Percentiles rank a stretch among this genome's conserved stretches.
phyloP scores from a whole-genome alignment of 2,797 vertebrate species.

The Decapterus maruadsi region DNA sequence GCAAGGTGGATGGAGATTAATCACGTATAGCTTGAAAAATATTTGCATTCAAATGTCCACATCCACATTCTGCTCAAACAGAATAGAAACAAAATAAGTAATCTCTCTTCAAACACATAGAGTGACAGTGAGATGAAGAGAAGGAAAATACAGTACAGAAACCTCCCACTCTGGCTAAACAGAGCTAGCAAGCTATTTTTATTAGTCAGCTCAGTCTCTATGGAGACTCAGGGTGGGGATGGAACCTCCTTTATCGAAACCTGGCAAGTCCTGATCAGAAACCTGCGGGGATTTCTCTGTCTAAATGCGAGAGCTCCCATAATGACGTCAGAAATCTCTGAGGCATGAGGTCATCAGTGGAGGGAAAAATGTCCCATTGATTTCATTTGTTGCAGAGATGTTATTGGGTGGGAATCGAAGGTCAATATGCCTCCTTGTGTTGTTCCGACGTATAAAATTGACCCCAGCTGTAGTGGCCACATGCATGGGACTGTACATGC shows the following conservation, averaged over 20 bases:
- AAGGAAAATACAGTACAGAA: slow-evolving; percentile 58
- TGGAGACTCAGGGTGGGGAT: slow-evolving; percentile 85
- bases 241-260: slow-evolving; percentile 84
- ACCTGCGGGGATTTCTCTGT: slow-evolving; percentile 76
- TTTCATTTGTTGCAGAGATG: slow-evolving; percentile 51
- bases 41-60: slow-evolving; percentile 34
- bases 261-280: slow-evolving; percentile 82
- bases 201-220: slow-evolving; percentile 84
- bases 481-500: neutral
- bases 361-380: slow-evolving; percentile 63
- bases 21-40: slow-evolving; percentile 34
- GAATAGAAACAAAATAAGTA: neutral
- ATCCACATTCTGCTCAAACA: slow-evolving; percentile 14
- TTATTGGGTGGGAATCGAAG: slow-evolving; percentile 55
- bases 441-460: slow-evolving; percentile 25
- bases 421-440: slow-evolving; percentile 38
- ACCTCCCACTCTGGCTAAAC: slow-evolving; percentile 70
- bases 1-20: slow-evolving; percentile 17
- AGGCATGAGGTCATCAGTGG: slow-evolving; percentile 70
- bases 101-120: slow-evolving; percentile 24
- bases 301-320: slow-evolving; percentile 74
- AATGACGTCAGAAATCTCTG: slow-evolving; percentile 72
- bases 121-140: slow-evolving; percentile 32
- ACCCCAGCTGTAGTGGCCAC: slow-evolving; percentile 23
- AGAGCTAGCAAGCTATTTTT: slow-evolving; percentile 78